phyloP scores from a whole-genome alignment of 2,113 vertebrate species.

The Tautogolabrus adspersus region DNA sequence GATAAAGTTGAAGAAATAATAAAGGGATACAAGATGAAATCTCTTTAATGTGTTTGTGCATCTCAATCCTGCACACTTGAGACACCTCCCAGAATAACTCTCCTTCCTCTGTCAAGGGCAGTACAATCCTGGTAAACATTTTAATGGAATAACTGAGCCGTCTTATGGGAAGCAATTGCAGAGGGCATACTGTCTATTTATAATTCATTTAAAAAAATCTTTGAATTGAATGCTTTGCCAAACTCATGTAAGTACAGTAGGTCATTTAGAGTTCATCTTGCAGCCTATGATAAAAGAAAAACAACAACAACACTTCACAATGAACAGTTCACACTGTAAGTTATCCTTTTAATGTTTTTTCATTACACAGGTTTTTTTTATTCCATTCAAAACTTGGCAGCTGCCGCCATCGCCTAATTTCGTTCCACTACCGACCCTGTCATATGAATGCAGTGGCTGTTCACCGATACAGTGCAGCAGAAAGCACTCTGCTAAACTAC shows the following conservation, averaged over 20 bases:
- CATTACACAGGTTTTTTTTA: no score
- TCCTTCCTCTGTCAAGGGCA: constrained; percentile 24
- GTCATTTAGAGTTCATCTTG: constrained; percentile 29
- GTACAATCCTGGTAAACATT: constrained; percentile 31
- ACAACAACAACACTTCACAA: background rate
- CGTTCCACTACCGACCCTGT: no score
- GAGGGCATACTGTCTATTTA: constrained; percentile 32
- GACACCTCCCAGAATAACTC: constrained; percentile 5
- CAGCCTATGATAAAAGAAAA: background rate
- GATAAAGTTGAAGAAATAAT: constrained; percentile 1
- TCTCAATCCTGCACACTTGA: background rate
- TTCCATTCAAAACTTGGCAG: no score
- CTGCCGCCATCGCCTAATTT: no score
- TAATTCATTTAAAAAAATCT: constrained; percentile 31
- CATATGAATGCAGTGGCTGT: no score
- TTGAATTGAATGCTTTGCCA: constrained; percentile 3
- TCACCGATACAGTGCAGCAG: no score
- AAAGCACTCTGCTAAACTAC: no score
- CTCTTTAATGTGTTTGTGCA: background rate
- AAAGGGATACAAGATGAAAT: background rate
- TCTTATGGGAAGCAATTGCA: constrained; percentile 37
- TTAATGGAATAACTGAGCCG: constrained; percentile 37
- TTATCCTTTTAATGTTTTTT: no score
- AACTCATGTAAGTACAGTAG: constrained; percentile 6
- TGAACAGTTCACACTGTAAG: no score